Base-by-base conservation (phyloP, 1,140 invertebrate species). In the Apis dorsata region DNA sequence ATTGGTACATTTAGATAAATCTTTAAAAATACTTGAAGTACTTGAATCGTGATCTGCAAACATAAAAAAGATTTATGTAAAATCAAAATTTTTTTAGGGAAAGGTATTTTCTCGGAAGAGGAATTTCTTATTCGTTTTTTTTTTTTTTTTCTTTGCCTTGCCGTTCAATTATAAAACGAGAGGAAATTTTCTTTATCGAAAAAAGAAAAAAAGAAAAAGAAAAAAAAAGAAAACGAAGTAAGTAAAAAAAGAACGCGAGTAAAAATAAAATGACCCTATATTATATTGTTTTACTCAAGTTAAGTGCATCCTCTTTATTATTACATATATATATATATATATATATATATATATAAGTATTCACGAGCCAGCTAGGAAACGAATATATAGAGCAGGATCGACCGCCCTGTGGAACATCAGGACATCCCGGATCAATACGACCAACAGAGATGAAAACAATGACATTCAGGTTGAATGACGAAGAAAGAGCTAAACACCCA, bases 361-460 rank as follows among this genome's bases (percentile, higher is more conserved):
- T 60, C 66, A 62, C 12, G 70, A 60, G 53, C 17, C 34, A 73
- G 55, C 76, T 74, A 69, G 63, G 65, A 63, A 76, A 75, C 24
- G 55, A 44, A 76, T 90, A 91, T 86, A 86, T 86, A 81, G 81
- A 90, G 83, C 83, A 85, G 79, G 83, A 89, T 80, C 77, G 71
- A 88, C 79, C 86, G 79, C 86, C 87, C 85, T 82, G 89, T 77
- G 85, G 88, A 89, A 86, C 87, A 85, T 86, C 88, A 90, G 86
- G 90, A 90, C 83, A 90, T 83, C 81, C 77, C 53, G 89, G 91
- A 91, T 91, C 91, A 91, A 91, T 91, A 91, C 89, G 83, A 75
- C 83, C 86, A 85, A 90, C 85, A 88, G 86, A 88, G 90, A 90
- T 84, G 69, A 84, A 83, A 80, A 88, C 59, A 79, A 68, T 59